A percentile compares a stretch with the other conserved stretches of the same genome.
Conservation (phyloP, 2,888 invertebrate genomes). For the Lampropteryx suffumata region DNA sequence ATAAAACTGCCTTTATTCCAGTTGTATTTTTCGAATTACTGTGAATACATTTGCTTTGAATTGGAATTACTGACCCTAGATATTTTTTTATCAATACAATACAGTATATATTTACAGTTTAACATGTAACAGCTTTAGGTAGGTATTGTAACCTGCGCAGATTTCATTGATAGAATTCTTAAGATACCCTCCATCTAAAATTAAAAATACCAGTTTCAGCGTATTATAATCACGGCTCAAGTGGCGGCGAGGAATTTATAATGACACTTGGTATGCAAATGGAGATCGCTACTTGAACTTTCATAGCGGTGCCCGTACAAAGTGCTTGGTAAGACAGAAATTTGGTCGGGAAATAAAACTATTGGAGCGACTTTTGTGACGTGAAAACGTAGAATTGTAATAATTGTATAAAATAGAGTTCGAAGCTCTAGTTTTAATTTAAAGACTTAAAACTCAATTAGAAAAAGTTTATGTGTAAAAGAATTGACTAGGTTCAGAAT, state of each 20-base stretch:
- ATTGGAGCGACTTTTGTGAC: neutral
- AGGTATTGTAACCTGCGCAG: neutral
- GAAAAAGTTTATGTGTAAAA: too few species aligned
- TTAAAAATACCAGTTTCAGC: constrained; percentile 43
- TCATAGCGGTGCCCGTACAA: constrained; percentile 22
- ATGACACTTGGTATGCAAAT: constrained; percentile 67
- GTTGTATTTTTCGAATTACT: constrained; percentile 1
- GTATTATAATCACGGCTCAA: constrained; percentile 56
- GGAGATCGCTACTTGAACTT: constrained; percentile 37
- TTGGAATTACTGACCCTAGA: too few species aligned
- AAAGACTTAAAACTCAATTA: too few species aligned
- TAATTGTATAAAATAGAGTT: too few species aligned
- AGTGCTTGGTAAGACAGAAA: constrained; percentile 22
- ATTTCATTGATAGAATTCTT: neutral
- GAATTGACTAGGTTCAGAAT: too few species aligned
- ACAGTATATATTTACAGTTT: too few species aligned
- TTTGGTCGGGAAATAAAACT: constrained; percentile 13
- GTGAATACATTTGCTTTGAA: neutral
- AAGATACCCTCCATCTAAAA: constrained; percentile 4
- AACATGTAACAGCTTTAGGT: too few species aligned
- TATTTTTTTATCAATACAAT: too few species aligned
- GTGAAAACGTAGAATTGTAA: neutral
- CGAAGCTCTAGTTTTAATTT: too few species aligned
- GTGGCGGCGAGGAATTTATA: constrained; percentile 53
- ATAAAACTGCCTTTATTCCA: constrained; percentile 9